Base-by-base conservation (phyloP, 2,113 vertebrate species). In the Plestiodon gilberti region DNA sequence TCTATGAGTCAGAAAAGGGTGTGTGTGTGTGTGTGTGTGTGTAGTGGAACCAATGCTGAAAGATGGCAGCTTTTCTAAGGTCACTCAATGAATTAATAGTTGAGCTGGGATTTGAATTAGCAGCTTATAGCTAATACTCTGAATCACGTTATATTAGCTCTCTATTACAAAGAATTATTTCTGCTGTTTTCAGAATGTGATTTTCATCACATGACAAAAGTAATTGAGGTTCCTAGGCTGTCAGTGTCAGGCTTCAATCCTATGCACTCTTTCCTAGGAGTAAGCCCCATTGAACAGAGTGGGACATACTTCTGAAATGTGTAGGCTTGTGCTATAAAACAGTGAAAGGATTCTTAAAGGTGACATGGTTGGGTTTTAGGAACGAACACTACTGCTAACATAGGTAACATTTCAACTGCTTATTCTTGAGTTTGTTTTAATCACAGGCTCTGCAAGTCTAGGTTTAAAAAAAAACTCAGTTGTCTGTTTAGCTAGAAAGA, bases 401-500 rank as follows among this genome's bases (percentile, higher is more conserved):
- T 59, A 43, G 30, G 0, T 33, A 43, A 81, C 85, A 59, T 3
- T 9, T 35, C 30, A 59, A 14, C 70, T 82, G 43, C 11, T 89
- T 0, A 25, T 80, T 89, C 76, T 28, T 18, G 14, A 57, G 7
- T 57, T 74, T 74, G 52, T 73, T 79, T 48, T 81, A 30, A 8
- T 88, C 62, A 71, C 75, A 89, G 61, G 57, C 67, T 75, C 0
- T 81, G 14, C 78, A 90, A 82, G 81, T 52, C 40, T 87, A 35
- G 9, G n/a, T 2, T 89, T 84, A 77, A n/a, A 85, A 43, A 40
- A n/a, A 20, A 85, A 2, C 6, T 92, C 28, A 91, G 11, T 89
- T 91, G 1, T 43, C 2, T 86, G 5, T 90, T 83, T 82, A 84
- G 64, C 78, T 90, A 84, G 84, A 87, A 62, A 87, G 30, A 87